Evolutionary conservation across 2,888 invertebrate species (phyloP), one percentile per base, ranked within the genome.

Genomic region (Chromoteleia sp.): DNA sequence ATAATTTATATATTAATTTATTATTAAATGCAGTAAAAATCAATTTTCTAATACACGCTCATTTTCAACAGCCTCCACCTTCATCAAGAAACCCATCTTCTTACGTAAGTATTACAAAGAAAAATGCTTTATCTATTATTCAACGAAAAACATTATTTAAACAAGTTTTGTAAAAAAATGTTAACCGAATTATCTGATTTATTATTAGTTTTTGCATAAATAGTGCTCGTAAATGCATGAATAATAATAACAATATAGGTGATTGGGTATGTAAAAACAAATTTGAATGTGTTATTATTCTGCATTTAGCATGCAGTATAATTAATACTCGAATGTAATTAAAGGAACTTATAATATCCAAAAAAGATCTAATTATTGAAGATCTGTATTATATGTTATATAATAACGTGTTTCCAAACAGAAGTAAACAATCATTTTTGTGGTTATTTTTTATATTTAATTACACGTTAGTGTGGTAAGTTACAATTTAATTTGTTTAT

Each of bases 21-120:
- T n/a, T n/a, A n/a, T n/a, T n/a, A n/a, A n/a, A n/a, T n/a, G n/a
- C n/a, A n/a, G n/a, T n/a, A n/a, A n/a, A n/a, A n/a, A n/a, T n/a
- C n/a, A n/a, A n/a, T n/a, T n/a, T n/a, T n/a, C n/a, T n/a, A n/a
- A n/a, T n/a, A n/a, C n/a, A n/a, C n/a, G n/a, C n/a, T 33, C 17
- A 1, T 8, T 50, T 50, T 65, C 29, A 56, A 45, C 65, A 45
- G 15, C 65, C 85, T 59, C 85, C 86, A 54, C 68, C 85, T 45
- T 84, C 85, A 74, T 84, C 86, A 36, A 89, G 87, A 81, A 90
- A 88, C 78, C 89, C 89, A 33, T 86, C 86, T 70, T 80, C 89
- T 67, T 87, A 87, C 63, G 90, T 90, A 86, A 90, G 86, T 86
- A 50, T 8, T 6, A 1, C 0, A 1, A 1, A 17, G n/a, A 15